Evolutionary conservation across 2,113 vertebrate species (phyloP), one percentile per base, ranked within the genome.

Genomic region (Ia io): DNA sequence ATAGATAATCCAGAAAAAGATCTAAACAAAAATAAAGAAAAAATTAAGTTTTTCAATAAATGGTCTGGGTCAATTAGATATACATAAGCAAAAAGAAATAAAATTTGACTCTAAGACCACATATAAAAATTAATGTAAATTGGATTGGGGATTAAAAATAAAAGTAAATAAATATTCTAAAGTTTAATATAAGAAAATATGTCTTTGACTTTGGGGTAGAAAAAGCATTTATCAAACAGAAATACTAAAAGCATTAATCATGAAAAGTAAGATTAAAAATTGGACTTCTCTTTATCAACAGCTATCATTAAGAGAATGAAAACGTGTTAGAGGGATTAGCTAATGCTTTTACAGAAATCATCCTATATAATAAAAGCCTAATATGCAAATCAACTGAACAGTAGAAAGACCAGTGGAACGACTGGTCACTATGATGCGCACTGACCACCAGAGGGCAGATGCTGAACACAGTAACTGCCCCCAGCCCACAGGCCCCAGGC

Each of bases 141-240:
- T 65, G 28, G 1, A n/a, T 74, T 88, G 2, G 35, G 16, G 32
- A 80, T 67, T 63, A 90, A 71, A 92, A 84, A 92, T 61, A 78
- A 84, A 96, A 77, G 47, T 56, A 78, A 44, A 56, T 51, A 85
- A 61, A 42, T 13, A 8, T 35, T 93, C 6, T 37, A 25, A 92
- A 35, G 70, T 5, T 69, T 83, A 76, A 78, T 25, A 49, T 40
- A 80, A 32, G 25, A 47, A 96, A 93, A 83, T 73, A 82, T n/a
- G 11, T 84, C 56, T 53, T n/a, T 77, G 20, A 59, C 20, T 16
- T 40, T 65, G 0, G 2, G 3, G 6, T 61, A 88, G 25, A 65
- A 92, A 92, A 90, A 90, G 4, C 23, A 85, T 28, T 77, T 92
- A 78, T 74, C 6, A 95, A 73, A 84, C 2, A 85, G 25, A 84